A percentile compares a stretch with the other conserved stretches of the same genome.
Conservation (phyloP, 2,113 vertebrate species). For the Plecotus auritus region DNA sequence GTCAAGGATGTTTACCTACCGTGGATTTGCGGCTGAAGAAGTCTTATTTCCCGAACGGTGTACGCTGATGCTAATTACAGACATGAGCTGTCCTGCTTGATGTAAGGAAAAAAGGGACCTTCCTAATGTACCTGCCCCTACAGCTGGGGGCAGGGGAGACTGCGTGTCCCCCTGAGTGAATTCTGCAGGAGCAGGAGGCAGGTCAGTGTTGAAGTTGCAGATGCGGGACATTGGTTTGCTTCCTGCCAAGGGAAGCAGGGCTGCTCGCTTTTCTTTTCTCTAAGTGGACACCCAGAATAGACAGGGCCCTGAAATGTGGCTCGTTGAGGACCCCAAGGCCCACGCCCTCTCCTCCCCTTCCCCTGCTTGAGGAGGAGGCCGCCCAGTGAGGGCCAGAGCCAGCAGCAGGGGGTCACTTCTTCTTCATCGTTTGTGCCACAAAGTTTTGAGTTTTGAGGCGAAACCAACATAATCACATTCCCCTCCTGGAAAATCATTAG, state of each 20-base stretch:
- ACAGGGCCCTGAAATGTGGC: too few relatives aligned
- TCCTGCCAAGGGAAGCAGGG: constrained; percentile 44
- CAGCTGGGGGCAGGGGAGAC: constrained; percentile 24
- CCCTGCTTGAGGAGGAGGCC: neutral
- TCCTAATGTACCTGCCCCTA: constrained; percentile 47
- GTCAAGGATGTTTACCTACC: constrained; percentile 69
- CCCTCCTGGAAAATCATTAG: neutral
- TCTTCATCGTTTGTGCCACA: neutral
- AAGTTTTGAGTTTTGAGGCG: neutral
- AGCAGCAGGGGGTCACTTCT: fast-evolving
- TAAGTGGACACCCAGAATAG: neutral
- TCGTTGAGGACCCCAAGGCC: fast-evolving
- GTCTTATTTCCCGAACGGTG: constrained; percentile 53
- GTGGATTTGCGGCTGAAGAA: constrained; percentile 62
- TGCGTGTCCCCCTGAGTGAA: neutral
- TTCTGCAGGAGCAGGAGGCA: constrained; percentile 41
- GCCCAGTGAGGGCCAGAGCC: neutral
- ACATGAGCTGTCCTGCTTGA: constrained; percentile 24
- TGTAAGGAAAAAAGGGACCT: neutral
- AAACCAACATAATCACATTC: neutral
- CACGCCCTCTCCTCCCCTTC: fast-evolving
- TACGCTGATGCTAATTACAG: constrained; percentile 57
- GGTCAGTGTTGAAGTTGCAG: neutral
- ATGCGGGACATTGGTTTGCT: neutral
- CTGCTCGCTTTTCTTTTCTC: constrained; percentile 37